A percentile compares a stretch with the other conserved stretches of the same genome.
Evolutionary conservation across 2,797 vertebrate genomes (phyloP).

Genomic region (Cygnus olor): DNA sequence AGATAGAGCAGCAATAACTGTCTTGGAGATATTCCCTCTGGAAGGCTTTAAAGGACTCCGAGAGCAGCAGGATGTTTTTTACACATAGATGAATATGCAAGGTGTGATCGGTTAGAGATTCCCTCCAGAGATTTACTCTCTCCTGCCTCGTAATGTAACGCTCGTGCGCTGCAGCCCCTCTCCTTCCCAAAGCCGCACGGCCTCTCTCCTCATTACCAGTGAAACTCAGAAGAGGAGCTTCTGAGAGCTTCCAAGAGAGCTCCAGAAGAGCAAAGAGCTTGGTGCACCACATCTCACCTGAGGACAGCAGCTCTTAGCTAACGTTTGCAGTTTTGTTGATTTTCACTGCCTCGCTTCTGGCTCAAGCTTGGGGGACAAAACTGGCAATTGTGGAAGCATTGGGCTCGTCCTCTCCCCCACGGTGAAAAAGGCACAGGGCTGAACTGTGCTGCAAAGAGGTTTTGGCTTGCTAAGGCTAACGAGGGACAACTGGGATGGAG

Average conservation of each 20-base stretch:
- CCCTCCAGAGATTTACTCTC: background rate
- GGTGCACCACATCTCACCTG: rapidly evolving
- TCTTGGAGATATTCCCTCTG: constrained; percentile 19
- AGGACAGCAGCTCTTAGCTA: background rate
- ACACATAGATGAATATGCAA: constrained; percentile 34
- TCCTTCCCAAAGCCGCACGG: background rate
- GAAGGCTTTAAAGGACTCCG: constrained; percentile 48
- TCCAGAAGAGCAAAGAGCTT: background rate
- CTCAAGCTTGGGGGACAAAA: background rate
- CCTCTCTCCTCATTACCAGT: background rate
- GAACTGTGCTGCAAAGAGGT: background rate
- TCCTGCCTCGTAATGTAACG: background rate
- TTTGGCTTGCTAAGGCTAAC: rapidly evolving
- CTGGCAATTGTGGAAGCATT: background rate
- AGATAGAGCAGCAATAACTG: background rate
- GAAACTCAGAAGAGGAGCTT: background rate
- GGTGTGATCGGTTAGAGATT: constrained; percentile 11
- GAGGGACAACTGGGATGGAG: background rate
- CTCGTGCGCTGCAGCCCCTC: background rate
- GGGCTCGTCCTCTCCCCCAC: background rate
- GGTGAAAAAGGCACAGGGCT: background rate
- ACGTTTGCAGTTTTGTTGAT: background rate
- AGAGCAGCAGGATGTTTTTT: constrained; percentile 38
- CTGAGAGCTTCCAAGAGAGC: background rate
- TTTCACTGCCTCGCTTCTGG: background rate